Evolutionary conservation across 2,113 vertebrate species (phyloP), one percentile per base, ranked within the genome.

Genomic region (Orientallactaga bullata): DNA sequence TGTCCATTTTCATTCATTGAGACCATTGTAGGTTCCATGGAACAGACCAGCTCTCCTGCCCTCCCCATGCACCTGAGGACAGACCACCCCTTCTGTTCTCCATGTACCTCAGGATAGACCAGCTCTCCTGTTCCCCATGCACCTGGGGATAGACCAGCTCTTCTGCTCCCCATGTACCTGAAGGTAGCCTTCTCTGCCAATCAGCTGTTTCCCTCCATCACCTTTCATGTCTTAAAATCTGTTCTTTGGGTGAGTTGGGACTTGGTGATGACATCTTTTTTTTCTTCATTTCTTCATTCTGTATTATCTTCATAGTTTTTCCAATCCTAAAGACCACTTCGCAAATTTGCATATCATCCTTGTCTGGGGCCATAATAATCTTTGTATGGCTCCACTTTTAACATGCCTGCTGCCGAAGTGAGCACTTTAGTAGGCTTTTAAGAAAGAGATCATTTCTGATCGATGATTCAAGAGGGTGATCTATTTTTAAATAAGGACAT

Each of bases 401-500:
- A n/a, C 37, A 23, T 5, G 5, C 5, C 8, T 37, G 15, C 32
- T 85, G n/a, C 68, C 28, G n/a, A 72, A 72, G n/a, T 37, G 47
- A 72, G 83, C 47, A 28, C 32, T 85, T 72, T 30, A 72, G 32
- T 51, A 60, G 47, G 11, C 58, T 80, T 78, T 85, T 47, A 79
- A 79, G 15, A 73, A 60, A 71, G 24, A 74, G 26, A 83, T 35
- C 11, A 58, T 84, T 89, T 80, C 73, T 72, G n/a, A 76, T 85
- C 66, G 35, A 42, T 79, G 16, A 85, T 83, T 84, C 77, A 88
- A 24, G 18, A 89, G 16, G 47, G 68, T 68, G 35, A 89, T 89
- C 39, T 81, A 37, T 37, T 95, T 95, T 95, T 89, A 92, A 95
- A 74, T 92, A 92, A 89, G 47, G 32, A 85, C 85, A 89, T 17